phyloP scores from a whole-genome alignment of 2,888 invertebrate genomes.

The Erannis defoliaria region DNA sequence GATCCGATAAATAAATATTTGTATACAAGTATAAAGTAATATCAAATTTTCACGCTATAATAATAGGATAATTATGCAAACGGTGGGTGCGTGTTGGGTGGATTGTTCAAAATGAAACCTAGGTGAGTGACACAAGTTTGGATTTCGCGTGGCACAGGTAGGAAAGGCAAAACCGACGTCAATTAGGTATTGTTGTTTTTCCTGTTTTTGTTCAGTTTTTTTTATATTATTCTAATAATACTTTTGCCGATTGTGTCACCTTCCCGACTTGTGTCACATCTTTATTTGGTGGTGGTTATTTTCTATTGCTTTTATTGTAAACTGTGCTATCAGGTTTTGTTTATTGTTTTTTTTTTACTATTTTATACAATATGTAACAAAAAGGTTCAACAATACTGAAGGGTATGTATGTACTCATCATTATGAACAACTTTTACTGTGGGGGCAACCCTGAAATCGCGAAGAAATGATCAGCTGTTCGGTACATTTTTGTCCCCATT shows the following conservation, averaged over 20 bases:
- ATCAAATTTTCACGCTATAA: neutral
- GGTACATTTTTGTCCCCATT: neutral
- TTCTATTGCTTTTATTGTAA: conserved; percentile 43
- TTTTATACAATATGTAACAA: no score
- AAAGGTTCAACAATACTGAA: no score
- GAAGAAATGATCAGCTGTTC: no score
- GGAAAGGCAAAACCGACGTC: conserved; percentile 69
- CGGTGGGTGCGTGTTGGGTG: conserved; percentile 42
- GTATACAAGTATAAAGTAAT: neutral
- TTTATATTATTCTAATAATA: conserved; percentile 37
- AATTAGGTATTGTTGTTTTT: conserved; percentile 19
- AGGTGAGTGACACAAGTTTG: conserved; percentile 87
- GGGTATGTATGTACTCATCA: no score
- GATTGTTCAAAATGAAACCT: conserved; percentile 45
- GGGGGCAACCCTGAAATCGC: no score
- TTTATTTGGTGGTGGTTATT: conserved; percentile 42
- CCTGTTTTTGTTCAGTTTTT: conserved; percentile 42
- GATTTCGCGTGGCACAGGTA: conserved; percentile 85
- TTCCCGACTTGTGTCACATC: conserved; percentile 86
- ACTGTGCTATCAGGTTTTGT: conserved; percentile 19
- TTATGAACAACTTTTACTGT: no score
- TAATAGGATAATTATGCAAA: conserved; percentile 9
- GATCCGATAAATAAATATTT: no score
- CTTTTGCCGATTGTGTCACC: conserved; percentile 77
- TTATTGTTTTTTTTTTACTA: neutral